Conservation (phyloP, 2,888 invertebrate genomes). For the Chalcosyrphus nemorum region DNA sequence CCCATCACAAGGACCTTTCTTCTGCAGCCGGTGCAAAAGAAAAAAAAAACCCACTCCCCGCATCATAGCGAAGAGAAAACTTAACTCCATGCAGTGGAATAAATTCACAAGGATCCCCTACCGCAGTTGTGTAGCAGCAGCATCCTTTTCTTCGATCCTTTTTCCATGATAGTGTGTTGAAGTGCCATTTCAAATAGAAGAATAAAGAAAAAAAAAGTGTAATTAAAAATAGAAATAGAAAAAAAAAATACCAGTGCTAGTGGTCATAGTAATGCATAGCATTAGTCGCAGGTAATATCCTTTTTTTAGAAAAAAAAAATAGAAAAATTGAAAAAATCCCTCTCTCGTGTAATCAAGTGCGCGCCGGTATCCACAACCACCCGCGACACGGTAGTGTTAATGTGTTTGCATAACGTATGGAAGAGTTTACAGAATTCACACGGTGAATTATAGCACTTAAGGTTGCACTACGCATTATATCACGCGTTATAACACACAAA, state of each 20-base stretch:
- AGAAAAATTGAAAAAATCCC: neutral
- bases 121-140: conserved; percentile 39
- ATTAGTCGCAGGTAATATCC: conserved; percentile 52
- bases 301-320: conserved; percentile 27
- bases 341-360: conserved; percentile 3
- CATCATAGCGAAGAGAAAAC: conserved; percentile 38
- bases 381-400: conserved; percentile 62
- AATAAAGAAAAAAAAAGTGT: conserved; percentile 57
- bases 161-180: conserved; percentile 61
- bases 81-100: conserved; percentile 70
- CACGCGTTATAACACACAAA: conserved; percentile 72
- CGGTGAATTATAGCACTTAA: conserved; percentile 73
- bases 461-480: conserved; percentile 70
- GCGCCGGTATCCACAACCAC: neutral
- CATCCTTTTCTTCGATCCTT: conserved; percentile 46
- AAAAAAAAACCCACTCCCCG: conserved; percentile 22
- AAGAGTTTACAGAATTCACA: conserved; percentile 65
- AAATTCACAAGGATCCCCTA: conserved; percentile 62
- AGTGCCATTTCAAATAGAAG: conserved; percentile 41
- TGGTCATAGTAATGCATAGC: conserved; percentile 51
- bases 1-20: conserved; percentile 28
- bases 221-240: conserved; percentile 49
- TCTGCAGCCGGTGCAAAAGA: neutral
- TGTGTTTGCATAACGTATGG: conserved; percentile 69
- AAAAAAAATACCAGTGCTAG: conserved; percentile 46